Evolutionary conservation across 2,888 invertebrate genomes (phyloP).

Genomic region (Homarus gammarus): DNA sequence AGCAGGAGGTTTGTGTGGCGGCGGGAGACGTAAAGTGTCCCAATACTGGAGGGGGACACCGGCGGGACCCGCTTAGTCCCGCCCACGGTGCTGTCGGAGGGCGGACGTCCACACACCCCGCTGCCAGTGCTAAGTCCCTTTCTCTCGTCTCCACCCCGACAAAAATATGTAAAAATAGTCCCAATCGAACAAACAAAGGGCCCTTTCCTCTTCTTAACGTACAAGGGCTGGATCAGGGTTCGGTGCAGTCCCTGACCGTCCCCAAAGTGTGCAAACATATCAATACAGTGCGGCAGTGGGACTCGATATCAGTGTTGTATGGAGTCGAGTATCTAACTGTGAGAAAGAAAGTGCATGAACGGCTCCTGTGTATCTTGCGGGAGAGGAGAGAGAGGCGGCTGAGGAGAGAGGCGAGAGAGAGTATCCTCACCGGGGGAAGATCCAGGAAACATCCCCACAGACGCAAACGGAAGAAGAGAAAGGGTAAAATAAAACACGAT

Average conservation of each 20-base stretch:
- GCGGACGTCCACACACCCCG: slow-evolving; percentile 25
- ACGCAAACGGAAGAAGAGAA: slow-evolving; percentile 55
- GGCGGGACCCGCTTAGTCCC: slow-evolving; percentile 17
- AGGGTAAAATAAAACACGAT: slow-evolving; percentile 43
- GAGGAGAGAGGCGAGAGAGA: slow-evolving; percentile 50
- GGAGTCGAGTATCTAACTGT: slow-evolving; percentile 59
- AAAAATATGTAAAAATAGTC: neutral
- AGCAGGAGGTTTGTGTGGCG: neutral
- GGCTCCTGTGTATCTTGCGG: slow-evolving; percentile 61
- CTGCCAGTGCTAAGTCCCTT: slow-evolving; percentile 3
- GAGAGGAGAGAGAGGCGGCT: slow-evolving; percentile 57
- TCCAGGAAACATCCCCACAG: slow-evolving; percentile 42
- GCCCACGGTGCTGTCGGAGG: slow-evolving; percentile 3
- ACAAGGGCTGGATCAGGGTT: slow-evolving; percentile 48
- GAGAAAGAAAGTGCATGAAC: slow-evolving; percentile 63
- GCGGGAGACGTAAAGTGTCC: neutral
- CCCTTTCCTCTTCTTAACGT: slow-evolving; percentile 55
- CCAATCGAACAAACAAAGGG: neutral
- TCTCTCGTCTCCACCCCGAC: neutral
- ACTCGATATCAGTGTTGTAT: slow-evolving; percentile 66
- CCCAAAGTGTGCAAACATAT: slow-evolving; percentile 57
- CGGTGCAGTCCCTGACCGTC: slow-evolving; percentile 57
- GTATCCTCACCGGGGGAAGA: slow-evolving; percentile 19
- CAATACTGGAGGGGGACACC: neutral
- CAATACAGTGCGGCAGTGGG: slow-evolving; percentile 62